These are phyloP conservation scores for Momotus momota DNA, from an alignment of 2,797 vertebrate genomes.

Conservation along the genomic window DNA sequence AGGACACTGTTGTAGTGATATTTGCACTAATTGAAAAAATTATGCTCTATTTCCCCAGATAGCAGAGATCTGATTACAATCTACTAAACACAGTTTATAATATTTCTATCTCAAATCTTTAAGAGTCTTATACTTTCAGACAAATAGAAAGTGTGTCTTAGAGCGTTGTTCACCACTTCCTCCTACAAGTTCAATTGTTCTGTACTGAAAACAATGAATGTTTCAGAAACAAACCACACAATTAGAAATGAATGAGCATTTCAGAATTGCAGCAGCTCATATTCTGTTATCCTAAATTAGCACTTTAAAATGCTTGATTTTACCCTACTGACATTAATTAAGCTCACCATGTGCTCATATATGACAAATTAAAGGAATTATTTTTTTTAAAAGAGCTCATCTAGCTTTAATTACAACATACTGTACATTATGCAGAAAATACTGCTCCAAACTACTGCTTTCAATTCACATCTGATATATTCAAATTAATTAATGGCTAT, in stretches of 20 bases:
- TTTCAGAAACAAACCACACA: constrained; percentile 3
- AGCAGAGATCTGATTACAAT: not conserved
- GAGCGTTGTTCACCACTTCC: not conserved
- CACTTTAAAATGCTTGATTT: constrained; percentile 45
- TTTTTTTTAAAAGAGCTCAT: not conserved
- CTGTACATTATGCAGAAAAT: constrained; percentile 40
- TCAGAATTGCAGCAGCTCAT: not conserved
- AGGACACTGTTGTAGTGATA: rapidly evolving
- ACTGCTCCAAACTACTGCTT: constrained; percentile 23
- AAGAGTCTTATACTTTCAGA: not conserved
- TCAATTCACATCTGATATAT: constrained; percentile 23
- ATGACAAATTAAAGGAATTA: constrained; percentile 30
- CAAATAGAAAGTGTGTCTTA: not conserved
- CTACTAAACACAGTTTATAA: not conserved
- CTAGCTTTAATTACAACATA: constrained; percentile 43
- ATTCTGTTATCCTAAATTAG: constrained; percentile 44
- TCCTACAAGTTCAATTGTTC: not conserved
- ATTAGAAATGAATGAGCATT: constrained; percentile 26
- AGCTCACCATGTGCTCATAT: constrained; percentile 1
- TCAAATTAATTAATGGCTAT: constrained; percentile 60
- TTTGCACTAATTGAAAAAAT: not conserved
- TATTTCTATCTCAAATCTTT: not conserved
- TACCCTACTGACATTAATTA: constrained; percentile 39
- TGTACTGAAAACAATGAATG: not conserved
- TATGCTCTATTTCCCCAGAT: not conserved